phyloP scores from a whole-genome alignment of 2,113 vertebrate species.

The Pogona vitticeps region DNA sequence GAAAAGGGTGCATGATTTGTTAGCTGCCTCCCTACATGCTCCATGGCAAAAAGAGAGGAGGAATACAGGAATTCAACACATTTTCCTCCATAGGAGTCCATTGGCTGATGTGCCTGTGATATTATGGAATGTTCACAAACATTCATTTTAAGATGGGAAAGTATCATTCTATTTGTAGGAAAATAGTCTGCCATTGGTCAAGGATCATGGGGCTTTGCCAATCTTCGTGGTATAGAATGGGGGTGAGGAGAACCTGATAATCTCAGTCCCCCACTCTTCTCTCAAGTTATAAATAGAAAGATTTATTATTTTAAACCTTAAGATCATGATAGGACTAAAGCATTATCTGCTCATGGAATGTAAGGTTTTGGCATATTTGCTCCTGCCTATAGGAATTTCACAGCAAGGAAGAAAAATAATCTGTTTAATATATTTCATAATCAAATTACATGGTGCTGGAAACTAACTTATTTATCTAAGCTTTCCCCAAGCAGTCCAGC shows the following conservation, averaged over 20 bases:
- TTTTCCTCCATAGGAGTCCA: not conserved
- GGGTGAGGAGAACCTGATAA: not conserved
- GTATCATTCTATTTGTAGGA: not conserved
- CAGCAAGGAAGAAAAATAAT: not conserved
- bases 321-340: no score
- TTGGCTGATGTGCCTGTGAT: not conserved
- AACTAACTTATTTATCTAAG: no score
- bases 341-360: no score
- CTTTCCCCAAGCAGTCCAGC: no score
- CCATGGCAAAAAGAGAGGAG: no score
- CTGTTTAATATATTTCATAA: no score
- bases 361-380: no score
- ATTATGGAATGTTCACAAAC: not conserved
- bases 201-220: not conserved
- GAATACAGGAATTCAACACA: not conserved
- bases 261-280: not conserved
- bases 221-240: not conserved
- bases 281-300: not conserved
- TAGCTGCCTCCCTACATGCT: not conserved
- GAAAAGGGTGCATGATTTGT: not conserved
- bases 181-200: rapidly evolving
- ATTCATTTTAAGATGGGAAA: not conserved
- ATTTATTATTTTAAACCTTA: no score
- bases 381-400: no score
- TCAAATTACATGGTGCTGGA: no score